phyloP scores from a whole-genome alignment of 2,113 vertebrate genomes.

The Sebastes fasciatus region DNA sequence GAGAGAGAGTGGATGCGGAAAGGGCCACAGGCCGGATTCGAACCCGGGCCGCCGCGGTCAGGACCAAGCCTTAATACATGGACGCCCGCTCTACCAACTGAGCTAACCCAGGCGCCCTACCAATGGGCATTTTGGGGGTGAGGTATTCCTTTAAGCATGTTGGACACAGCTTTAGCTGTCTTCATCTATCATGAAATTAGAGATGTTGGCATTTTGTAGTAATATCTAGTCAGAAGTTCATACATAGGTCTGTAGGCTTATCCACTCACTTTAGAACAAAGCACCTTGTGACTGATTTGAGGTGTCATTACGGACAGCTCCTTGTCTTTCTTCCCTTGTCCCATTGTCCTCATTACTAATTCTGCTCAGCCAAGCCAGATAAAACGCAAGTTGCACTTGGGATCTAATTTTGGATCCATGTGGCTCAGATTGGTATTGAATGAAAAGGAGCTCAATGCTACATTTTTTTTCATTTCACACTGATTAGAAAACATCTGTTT shows the following conservation, averaged over 20 bases:
- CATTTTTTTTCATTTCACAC: constrained; percentile 6
- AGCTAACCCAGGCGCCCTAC: no score
- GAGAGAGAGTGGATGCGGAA: no score
- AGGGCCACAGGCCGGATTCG: no score
- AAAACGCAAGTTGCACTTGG: constrained; percentile 17
- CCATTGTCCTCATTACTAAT: constrained; percentile 32
- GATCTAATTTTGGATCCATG: constrained; percentile 32
- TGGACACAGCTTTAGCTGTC: not conserved
- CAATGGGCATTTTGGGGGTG: no score
- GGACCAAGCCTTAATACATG: no score
- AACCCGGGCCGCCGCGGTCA: no score
- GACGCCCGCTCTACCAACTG: no score
- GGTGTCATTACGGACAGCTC: constrained; percentile 15
- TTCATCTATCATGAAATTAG: not conserved
- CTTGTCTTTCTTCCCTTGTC: not conserved
- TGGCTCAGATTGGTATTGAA: constrained; percentile 23
- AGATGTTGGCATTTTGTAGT: not conserved
- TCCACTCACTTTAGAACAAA: constrained; percentile 8
- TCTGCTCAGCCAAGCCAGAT: constrained; percentile 32
- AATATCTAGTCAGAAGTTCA: not conserved
- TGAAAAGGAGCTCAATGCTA: constrained; percentile 28
- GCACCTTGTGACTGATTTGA: constrained; percentile 3
- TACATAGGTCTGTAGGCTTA: not conserved
- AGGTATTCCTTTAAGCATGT: no score
- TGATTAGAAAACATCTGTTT: constrained; percentile 35